Conservation (phyloP, 2,888 invertebrate genomes). For the Oscheius sp. region DNA sequence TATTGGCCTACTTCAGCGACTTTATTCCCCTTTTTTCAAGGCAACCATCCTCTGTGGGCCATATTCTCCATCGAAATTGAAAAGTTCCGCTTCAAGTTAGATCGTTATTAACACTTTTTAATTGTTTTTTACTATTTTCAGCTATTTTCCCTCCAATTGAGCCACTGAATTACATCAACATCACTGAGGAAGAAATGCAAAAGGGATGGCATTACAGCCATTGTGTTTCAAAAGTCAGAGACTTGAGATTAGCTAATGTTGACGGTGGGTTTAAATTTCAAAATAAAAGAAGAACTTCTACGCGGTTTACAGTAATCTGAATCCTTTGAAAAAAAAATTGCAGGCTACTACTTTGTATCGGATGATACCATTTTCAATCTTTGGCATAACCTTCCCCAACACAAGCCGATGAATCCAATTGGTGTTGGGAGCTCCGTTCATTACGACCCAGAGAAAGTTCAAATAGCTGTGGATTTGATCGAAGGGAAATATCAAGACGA, state of each 20-base stretch:
- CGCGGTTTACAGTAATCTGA: no score
- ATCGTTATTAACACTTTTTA: no score
- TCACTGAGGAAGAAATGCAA: neutral
- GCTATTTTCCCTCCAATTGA: neutral
- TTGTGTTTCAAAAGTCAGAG: neutral
- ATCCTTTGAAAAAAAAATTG: no score
- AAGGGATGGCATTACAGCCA: neutral
- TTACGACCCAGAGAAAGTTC: neutral
- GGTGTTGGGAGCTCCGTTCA: neutral
- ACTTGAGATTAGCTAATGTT: neutral
- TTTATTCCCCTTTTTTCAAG: slow-evolving; percentile 21
- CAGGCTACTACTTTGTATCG: slow-evolving; percentile 24
- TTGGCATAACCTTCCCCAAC: slow-evolving; percentile 5
- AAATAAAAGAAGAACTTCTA: no score
- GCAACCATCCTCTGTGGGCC: slow-evolving; percentile 15
- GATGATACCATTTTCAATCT: slow-evolving; percentile 28
- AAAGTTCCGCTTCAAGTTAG: no score
- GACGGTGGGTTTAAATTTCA: no score
- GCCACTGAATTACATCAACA: neutral
- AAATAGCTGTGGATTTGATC: neutral
- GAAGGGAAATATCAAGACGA: slow-evolving; percentile 15
- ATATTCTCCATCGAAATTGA: neutral
- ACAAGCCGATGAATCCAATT: neutral
- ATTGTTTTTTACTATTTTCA: no score
- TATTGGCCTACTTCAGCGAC: slow-evolving; percentile 19